Conservation (phyloP, 1,140 invertebrate species). For the Drosophila cardini region DNA sequence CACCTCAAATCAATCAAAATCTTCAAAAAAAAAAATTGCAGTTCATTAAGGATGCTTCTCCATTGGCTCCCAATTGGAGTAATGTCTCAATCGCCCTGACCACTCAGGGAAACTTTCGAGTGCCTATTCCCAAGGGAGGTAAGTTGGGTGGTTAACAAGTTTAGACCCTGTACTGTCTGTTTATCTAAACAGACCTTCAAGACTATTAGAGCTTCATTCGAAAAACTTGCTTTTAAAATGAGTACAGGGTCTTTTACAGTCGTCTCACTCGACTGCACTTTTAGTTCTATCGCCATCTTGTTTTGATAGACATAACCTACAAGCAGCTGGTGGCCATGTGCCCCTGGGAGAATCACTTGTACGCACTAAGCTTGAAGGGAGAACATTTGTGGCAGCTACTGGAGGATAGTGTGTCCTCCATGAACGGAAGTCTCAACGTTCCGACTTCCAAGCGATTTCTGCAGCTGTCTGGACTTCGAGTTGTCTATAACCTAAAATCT, state of each 20-base stretch:
- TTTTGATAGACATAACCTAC: slow-evolving; percentile 87
- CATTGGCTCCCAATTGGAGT: slow-evolving; percentile 50
- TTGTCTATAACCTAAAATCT: slow-evolving; percentile 85
- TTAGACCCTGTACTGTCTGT: too few relatives aligned
- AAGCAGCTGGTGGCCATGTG: slow-evolving; percentile 88
- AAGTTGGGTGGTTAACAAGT: slow-evolving; percentile 20
- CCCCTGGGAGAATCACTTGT: slow-evolving; percentile 91
- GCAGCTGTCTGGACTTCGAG: slow-evolving; percentile 86
- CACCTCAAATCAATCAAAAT: neutral
- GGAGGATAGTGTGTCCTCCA: slow-evolving; percentile 86
- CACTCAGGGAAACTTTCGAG: slow-evolving; percentile 66
- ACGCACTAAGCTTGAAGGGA: slow-evolving; percentile 88
- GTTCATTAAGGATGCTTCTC: slow-evolving; percentile 53
- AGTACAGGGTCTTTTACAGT: too few relatives aligned
- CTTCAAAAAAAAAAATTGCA: slow-evolving; percentile 28
- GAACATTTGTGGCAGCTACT: slow-evolving; percentile 87
- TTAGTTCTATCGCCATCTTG: too few relatives aligned
- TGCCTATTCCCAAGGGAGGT: slow-evolving; percentile 61
- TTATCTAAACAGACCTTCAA: too few relatives aligned
- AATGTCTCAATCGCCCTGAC: slow-evolving; percentile 66
- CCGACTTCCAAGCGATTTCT: slow-evolving; percentile 85
- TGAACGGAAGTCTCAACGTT: slow-evolving; percentile 78
- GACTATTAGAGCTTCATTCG: too few relatives aligned
- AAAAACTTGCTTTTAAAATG: too few relatives aligned
- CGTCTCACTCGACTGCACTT: too few relatives aligned